A percentile compares a stretch with the other conserved stretches of the same genome.
These are phyloP conservation scores for Cephonodes hylas DNA, from an alignment of 2,888 invertebrate genomes.

Conservation along the genomic window DNA sequence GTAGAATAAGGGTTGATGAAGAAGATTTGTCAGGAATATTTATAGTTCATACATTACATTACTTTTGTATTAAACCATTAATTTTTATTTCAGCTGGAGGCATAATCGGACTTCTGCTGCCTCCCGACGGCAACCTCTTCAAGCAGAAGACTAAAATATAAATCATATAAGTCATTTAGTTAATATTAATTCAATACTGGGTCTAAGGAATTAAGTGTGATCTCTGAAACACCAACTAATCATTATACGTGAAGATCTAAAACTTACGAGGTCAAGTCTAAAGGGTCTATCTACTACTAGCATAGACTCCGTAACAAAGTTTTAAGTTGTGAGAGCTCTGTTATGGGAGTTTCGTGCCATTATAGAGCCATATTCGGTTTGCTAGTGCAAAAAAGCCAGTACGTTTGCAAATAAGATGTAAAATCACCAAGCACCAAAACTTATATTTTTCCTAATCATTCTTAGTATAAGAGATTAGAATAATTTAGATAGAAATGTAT, in stretches of 20 bases:
- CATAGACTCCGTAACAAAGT: too few species aligned
- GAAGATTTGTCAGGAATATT: too few species aligned
- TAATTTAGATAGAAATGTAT: background rate
- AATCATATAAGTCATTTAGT: background rate
- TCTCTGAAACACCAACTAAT: background rate
- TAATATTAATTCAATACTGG: background rate
- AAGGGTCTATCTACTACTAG: too few species aligned
- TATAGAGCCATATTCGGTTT: background rate
- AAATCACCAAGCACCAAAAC: background rate
- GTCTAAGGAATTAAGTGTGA: background rate
- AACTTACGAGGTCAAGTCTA: too few species aligned
- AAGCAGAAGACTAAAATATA: conserved; percentile 15
- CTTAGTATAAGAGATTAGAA: too few species aligned
- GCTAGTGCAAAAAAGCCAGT: background rate
- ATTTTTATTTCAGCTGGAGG: conserved; percentile 22
- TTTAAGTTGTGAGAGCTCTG: background rate
- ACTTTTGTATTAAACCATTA: background rate
- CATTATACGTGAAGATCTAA: background rate
- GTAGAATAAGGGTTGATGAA: too few species aligned
- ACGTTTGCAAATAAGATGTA: background rate
- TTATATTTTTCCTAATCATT: background rate
- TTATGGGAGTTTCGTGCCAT: background rate
- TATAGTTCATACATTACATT: too few species aligned
- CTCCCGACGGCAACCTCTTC: conserved; percentile 28
- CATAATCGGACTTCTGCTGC: conserved; percentile 35